A percentile compares a stretch with the other conserved stretches of the same genome.
phyloP scores from a whole-genome alignment of 2,888 invertebrate species.

The Archips crataeganus region DNA sequence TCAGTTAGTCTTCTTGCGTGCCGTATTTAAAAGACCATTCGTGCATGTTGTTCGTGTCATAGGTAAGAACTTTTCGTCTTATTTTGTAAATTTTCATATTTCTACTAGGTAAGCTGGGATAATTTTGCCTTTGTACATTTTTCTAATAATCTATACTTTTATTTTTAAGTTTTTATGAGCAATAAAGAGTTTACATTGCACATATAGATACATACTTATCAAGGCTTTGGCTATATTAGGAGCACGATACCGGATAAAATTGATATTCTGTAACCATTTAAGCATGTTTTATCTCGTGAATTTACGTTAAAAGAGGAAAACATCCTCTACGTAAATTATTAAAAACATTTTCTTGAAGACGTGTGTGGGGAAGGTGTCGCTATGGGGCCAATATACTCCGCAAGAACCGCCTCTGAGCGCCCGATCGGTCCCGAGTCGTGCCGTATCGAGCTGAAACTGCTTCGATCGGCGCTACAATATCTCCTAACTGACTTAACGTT shows the following conservation, averaged over 20 bases:
- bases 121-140: no score
- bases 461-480: conserved; percentile 9
- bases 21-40: no score
- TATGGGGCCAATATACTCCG: conserved; percentile 14
- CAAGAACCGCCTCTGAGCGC: background rate
- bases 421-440: conserved; percentile 20
- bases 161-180: no score
- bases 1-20: background rate
- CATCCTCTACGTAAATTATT: background rate
- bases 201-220: no score
- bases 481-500: conserved; percentile 3
- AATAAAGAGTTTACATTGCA: no score
- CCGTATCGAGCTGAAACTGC: conserved; percentile 15
- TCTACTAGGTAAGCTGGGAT: no score
- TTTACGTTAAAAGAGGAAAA: background rate
- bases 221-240: background rate
- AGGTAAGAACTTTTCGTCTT: no score
- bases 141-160: no score
- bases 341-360: background rate
- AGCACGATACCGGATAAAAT: background rate
- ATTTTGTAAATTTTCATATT: no score
- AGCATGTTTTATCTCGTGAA: background rate
- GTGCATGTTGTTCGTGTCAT: no score
- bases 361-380: background rate
- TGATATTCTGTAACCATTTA: background rate